Base-by-base conservation (phyloP, 2,797 vertebrate species). In the Protonibea diacanthus region DNA sequence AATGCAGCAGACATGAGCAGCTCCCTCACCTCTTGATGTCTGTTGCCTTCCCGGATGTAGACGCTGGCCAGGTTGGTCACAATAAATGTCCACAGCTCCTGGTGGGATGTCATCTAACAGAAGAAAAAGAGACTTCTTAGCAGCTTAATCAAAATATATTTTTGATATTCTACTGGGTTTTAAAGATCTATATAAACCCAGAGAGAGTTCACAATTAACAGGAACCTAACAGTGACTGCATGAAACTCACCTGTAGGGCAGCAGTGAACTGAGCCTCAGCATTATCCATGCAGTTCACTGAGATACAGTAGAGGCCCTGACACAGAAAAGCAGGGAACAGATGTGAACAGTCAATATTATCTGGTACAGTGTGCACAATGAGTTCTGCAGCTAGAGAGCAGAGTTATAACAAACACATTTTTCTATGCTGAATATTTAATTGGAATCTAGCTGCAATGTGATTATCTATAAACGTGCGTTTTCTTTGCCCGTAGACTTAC, bases 221-320 rank as follows among this genome's bases (percentile, higher is more conserved):
- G 25, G 9, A 5, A 47, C 4, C 53, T 25, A 14, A 25, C n/a
- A 66, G 71, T 6, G 47, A 67, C 1, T 4, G 10, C 4, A 48
- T 6, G 20, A 76, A 44, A 49, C 95, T 96, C 90, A 98, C 97
- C 96, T 96, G 93, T 59, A 98, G 90, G 25, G 97, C 97, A n/a
- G 97, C 97, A 51, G 97, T 97, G 87, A 98, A 97, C 67, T 97
- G 97, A 63, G 97, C 97, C 89, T 98, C 97, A 4, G 97, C 97
- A 0, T 97, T 98, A 91, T 98, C 97, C 97, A 97, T 98, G 86
- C 97, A 98, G 85, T 98, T 98, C 23, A 98, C 96, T 0, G 97
- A 98, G 84, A 98, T 97, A 80, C 97, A 97, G 84, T 97, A 98
- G 8, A 98, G 93, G n/a, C 97, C 96, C 97, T 97, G 11, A 58